Evolutionary conservation across 2,113 vertebrate genomes (phyloP), one percentile per base, ranked within the genome.

Genomic region (Fregetta grallaria): DNA sequence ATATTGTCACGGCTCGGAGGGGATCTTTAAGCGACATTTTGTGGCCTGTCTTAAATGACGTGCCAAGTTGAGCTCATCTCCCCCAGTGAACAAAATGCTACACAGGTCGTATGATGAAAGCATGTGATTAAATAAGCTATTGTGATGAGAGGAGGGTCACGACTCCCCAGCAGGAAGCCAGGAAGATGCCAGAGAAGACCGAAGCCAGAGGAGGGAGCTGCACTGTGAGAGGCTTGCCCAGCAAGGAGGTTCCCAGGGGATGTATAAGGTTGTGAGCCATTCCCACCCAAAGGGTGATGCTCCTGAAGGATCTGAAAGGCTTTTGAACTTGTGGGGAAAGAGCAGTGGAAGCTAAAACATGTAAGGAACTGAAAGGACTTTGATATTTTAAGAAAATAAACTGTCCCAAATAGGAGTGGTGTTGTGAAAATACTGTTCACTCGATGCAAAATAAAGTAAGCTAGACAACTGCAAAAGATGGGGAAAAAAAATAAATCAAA

Each of bases 381-480:
- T 62, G 84, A 78, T 91, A 89, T 68, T 94, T 72, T 65, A 91
- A 85, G 66, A 92, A 92, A 89, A 94, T 84, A 89, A 94, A 89
- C 83, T 67, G 53, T 44, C 44, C 14, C 44, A 32, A 88, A 91
- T 92, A 44, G 68, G 88, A 88, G 88, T 14, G 36, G 71, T 83
- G 47, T 15, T 92, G 67, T 25, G 22, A 94, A 96, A 93, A 95
- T 49, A 90, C 34, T 77, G 6, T 40, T 94, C 68, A 74, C 29
- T 40, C 0, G 0, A 88, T 40, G 63, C 50, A 93, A 77, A 92
- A 63, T 38, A 81, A 71, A 91, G 58, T 2, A 83, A 88, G 29
- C 76, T 22, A 87, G 70, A 71, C 72, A 95, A 91, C 15, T 52
- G 61, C 36, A 84, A 88, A 88, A 72, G 17, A 32, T n/a, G 26